Evolutionary conservation across 2,797 vertebrate genomes (phyloP).

Genomic region (Poecilia wingei): DNA sequence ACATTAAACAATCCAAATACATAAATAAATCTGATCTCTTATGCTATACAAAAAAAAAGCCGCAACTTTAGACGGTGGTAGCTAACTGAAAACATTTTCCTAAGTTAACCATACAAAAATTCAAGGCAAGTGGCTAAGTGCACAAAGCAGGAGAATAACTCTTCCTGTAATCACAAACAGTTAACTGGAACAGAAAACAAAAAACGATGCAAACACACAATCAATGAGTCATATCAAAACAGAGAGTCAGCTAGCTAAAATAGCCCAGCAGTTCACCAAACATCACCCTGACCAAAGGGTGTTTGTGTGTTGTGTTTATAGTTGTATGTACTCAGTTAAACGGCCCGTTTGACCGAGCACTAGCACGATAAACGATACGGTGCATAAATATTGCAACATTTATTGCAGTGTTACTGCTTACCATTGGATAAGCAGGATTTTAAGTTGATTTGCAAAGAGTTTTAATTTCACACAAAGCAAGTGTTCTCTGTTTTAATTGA

Average conservation of each 20-base stretch:
- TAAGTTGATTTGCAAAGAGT: not conserved
- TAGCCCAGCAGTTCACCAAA: not conserved
- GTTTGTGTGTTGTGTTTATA: not conserved
- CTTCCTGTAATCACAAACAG: not conserved
- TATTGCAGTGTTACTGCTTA: not conserved
- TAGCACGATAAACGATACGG: not conserved
- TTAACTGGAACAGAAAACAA: not conserved
- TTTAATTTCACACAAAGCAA: not conserved
- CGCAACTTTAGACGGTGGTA: not conserved
- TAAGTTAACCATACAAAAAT: not conserved
- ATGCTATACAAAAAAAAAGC: not conserved
- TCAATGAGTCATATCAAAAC: conserved; percentile 1
- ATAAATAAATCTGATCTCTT: not conserved
- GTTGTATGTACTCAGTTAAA: not conserved
- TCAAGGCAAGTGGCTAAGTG: not conserved
- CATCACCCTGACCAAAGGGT: not conserved
- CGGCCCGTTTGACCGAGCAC: not conserved
- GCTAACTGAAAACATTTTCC: not conserved
- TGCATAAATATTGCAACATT: not conserved
- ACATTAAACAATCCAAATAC: not conserved
- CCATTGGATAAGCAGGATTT: not conserved
- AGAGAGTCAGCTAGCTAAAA: not conserved
- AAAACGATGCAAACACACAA: not conserved
- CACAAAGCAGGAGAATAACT: not conserved
- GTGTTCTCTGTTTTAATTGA: not conserved